Conservation (phyloP, 2,113 vertebrate species). For the Sialia sialis region DNA sequence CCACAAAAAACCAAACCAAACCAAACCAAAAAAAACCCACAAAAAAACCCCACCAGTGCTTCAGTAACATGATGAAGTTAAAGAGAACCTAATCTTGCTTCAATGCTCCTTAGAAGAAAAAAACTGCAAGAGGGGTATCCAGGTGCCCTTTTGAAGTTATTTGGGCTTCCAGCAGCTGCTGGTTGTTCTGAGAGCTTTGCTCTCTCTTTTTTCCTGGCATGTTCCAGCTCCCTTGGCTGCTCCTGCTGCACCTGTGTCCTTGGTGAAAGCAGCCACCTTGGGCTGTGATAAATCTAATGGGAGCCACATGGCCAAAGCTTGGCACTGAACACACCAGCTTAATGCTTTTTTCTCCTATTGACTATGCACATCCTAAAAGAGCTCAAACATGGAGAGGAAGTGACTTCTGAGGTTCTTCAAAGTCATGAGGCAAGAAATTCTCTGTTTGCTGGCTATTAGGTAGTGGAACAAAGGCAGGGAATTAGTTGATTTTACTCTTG, state of each 20-base stretch:
- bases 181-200: not conserved
- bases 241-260: not conserved
- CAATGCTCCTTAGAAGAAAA: not conserved
- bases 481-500: not conserved
- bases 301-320: not conserved
- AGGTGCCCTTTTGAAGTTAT: not conserved
- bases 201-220: not conserved
- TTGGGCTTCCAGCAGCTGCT: not conserved
- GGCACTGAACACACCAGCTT: fast-evolving
- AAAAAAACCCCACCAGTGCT: not conserved
- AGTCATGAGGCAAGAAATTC: not conserved
- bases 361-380: not conserved
- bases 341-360: not conserved
- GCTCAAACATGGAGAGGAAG: not conserved
- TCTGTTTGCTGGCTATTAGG: not conserved
- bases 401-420: not conserved
- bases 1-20: not conserved
- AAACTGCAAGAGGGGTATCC: not conserved
- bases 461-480: not conserved
- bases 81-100: not conserved
- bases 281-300: not conserved
- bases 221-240: not conserved
- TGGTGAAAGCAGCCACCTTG: not conserved
- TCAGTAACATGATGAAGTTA: not conserved
- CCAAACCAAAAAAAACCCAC: no score